Evolutionary conservation across 1,140 invertebrate species (phyloP).

Genomic region (Ceratina japonica): DNA sequence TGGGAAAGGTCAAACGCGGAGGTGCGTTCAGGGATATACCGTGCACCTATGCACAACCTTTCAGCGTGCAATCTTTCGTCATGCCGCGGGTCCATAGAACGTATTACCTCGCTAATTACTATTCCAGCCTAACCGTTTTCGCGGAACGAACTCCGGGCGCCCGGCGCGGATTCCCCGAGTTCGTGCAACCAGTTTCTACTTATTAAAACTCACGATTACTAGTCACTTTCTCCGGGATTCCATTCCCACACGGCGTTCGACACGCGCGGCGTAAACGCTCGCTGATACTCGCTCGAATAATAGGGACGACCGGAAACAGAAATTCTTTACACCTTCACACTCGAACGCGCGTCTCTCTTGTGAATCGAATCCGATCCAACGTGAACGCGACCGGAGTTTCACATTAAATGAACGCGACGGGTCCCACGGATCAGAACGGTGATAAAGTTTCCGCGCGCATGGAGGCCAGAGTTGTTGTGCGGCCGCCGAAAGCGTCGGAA

Average conservation of each 20-base stretch:
- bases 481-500: neutral
- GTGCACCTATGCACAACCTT: slow-evolving; percentile 20
- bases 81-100: neutral
- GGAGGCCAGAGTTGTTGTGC: too few relatives aligned
- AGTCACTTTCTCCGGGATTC: slow-evolving; percentile 15
- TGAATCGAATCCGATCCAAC: too few relatives aligned
- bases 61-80: slow-evolving; percentile 22
- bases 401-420: too few relatives aligned
- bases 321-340: neutral
- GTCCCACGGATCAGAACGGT: too few relatives aligned
- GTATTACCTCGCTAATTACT: neutral
- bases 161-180: neutral
- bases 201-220: slow-evolving; percentile 18
- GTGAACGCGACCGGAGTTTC: too few relatives aligned
- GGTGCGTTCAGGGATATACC: slow-evolving; percentile 34
- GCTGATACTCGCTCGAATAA: neutral
- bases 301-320: neutral
- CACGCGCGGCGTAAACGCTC: neutral
- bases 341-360: too few relatives aligned
- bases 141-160: too few relatives aligned
- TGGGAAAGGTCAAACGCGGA: slow-evolving; percentile 31
- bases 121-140: neutral
- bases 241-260: slow-evolving; percentile 14
- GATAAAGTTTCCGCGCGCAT: neutral
- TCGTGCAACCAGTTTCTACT: slow-evolving; percentile 6